Evolutionary conservation across 1,140 invertebrate species (phyloP).

Genomic region (Drosophila seguyi): DNA sequence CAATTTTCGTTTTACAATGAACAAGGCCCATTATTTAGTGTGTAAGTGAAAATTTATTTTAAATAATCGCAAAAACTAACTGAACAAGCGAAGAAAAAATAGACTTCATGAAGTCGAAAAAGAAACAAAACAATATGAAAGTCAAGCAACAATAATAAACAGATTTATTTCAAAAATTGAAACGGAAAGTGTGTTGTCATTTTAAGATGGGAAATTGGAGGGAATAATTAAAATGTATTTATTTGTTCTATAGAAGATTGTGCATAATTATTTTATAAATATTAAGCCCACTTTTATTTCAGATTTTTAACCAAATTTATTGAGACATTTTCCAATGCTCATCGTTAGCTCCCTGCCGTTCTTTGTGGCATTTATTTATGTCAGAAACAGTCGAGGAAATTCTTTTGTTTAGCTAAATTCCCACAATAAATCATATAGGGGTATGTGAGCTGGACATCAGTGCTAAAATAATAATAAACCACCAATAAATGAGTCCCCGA

Average conservation of each 20-base stretch:
- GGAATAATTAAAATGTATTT: background rate
- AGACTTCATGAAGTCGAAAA: conserved; percentile 27
- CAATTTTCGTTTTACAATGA: conserved; percentile 45
- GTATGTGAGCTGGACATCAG: conserved; percentile 1
- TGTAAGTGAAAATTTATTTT: conserved; percentile 73
- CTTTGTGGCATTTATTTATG: background rate
- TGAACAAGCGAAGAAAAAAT: conserved; percentile 27
- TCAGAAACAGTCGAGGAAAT: background rate
- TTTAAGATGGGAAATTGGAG: background rate
- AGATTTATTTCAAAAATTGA: conserved; percentile 75
- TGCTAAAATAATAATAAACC: conserved; percentile 43
- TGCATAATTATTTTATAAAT: background rate
- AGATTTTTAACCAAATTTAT: background rate
- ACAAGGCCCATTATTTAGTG: conserved; percentile 79
- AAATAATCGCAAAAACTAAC: conserved; percentile 63
- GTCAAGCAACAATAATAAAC: conserved; percentile 77
- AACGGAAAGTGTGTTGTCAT: background rate
- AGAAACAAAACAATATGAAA: conserved; percentile 44
- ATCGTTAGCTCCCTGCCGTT: background rate
- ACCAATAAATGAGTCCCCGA: conserved; percentile 1
- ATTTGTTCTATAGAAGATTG: too few relatives aligned
- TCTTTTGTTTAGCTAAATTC: conserved; percentile 5
- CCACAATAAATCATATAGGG: conserved; percentile 7
- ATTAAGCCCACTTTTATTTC: background rate
- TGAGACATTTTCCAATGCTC: background rate